Conservation (phyloP, 1,140 invertebrate species). For the Nomia melanderi region DNA sequence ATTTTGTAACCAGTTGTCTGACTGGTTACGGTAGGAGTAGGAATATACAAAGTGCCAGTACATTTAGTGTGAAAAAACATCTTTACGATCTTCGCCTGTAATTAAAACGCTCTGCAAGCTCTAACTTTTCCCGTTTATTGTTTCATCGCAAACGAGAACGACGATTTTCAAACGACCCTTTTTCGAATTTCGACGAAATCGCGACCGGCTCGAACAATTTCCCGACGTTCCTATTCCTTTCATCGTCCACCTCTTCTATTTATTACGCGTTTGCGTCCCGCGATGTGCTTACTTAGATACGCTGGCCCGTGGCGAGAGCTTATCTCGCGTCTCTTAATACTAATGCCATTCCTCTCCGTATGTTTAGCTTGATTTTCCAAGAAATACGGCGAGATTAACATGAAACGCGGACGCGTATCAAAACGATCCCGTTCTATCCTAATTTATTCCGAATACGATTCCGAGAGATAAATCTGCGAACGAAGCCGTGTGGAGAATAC, state of each 20-base stretch:
- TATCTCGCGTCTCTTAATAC: not conserved
- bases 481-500: not conserved
- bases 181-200: conserved; percentile 11
- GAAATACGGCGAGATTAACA: conserved; percentile 29
- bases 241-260: not conserved
- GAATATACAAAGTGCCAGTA: too few species aligned
- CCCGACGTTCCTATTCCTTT: not conserved
- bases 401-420: not conserved
- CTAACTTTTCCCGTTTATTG: not conserved
- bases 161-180: not conserved
- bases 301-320: not conserved
- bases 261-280: conserved; percentile 2
- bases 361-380: conserved; percentile 6
- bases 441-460: conserved; percentile 51
- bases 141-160: not conserved
- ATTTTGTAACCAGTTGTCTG: too few species aligned
- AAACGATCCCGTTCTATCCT: conserved; percentile 29
- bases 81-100: not conserved
- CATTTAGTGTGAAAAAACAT: not conserved
- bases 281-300: not conserved
- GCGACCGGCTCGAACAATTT: not conserved
- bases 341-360: not conserved
- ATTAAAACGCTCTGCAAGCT: not conserved
- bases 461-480: conserved; percentile 41
- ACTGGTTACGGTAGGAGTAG: too few species aligned